These are phyloP conservation scores for Lasioglossum villosulum DNA, from an alignment of 2,888 invertebrate species.

Conservation along the genomic window DNA sequence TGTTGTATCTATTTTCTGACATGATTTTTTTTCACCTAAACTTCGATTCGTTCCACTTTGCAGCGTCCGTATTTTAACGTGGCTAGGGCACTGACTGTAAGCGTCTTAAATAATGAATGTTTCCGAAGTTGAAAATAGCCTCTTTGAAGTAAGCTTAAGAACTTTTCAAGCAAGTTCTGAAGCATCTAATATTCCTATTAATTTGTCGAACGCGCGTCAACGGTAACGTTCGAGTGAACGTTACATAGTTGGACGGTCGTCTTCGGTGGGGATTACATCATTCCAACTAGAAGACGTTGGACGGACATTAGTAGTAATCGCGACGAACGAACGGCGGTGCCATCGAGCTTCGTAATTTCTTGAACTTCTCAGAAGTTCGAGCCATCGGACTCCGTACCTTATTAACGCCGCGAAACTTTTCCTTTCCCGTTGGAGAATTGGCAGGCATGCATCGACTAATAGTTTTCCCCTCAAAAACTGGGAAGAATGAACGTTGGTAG, in stretches of 20 bases:
- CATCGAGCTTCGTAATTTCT: slow-evolving; percentile 37
- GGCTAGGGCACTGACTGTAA: neutral
- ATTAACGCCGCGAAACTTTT: slow-evolving; percentile 55
- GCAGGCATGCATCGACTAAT: slow-evolving; percentile 42
- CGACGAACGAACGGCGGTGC: slow-evolving; percentile 26
- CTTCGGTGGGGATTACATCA: slow-evolving; percentile 45
- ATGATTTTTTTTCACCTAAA: too few species aligned
- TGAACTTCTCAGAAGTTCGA: slow-evolving; percentile 41
- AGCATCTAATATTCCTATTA: slow-evolving; percentile 41
- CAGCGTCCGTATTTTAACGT: neutral
- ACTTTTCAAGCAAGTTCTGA: slow-evolving; percentile 22
- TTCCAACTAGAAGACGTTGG: slow-evolving; percentile 48
- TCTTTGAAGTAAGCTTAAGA: slow-evolving; percentile 9
- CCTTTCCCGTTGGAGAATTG: slow-evolving; percentile 16
- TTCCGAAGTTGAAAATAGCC: neutral
- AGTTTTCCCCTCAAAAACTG: slow-evolving; percentile 22
- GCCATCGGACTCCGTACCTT: slow-evolving; percentile 18
- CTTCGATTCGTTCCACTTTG: too few species aligned
- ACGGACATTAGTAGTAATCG: slow-evolving; percentile 49
- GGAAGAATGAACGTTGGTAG: neutral
- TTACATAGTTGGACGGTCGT: slow-evolving; percentile 16
- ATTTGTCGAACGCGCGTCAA: slow-evolving; percentile 42
- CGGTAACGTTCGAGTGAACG: slow-evolving; percentile 31
- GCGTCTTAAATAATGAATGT: slow-evolving; percentile 2
- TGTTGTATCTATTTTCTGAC: too few species aligned